Percentiles rank a stretch among this genome's conserved stretches.
Evolutionary conservation across 2,888 invertebrate species (phyloP).

Genomic region (Monochamus alternatus): DNA sequence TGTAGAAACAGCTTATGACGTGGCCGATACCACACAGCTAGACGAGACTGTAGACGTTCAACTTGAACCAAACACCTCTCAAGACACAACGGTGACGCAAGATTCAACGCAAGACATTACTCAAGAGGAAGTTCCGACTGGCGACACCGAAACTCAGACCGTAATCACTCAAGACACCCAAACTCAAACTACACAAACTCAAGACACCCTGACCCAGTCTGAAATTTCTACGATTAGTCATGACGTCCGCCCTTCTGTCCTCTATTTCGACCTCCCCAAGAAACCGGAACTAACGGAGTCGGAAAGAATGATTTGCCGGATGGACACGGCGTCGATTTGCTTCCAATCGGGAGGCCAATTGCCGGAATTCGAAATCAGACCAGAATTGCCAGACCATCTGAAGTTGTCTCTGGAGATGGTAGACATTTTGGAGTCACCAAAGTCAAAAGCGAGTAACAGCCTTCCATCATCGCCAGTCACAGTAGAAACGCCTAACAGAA

Average conservation of each 20-base stretch:
- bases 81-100: slow-evolving; percentile 44
- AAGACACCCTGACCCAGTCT: slow-evolving; percentile 30
- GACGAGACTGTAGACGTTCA: not conserved
- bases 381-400: not conserved
- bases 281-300: slow-evolving; percentile 57
- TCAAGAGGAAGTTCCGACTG: not conserved
- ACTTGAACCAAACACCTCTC: slow-evolving; percentile 31
- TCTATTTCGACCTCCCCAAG: slow-evolving; percentile 52
- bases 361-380: slow-evolving; percentile 27
- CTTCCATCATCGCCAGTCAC: slow-evolving; percentile 64
- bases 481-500: slow-evolving; percentile 65
- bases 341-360: not conserved
- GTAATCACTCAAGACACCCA: slow-evolving; percentile 36
- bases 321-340: slow-evolving; percentile 61
- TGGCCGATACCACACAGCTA: not conserved
- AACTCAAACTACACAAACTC: slow-evolving; percentile 49
- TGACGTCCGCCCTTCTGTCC: slow-evolving; percentile 8
- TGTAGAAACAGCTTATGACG: not conserved
- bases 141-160: slow-evolving; percentile 38
- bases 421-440: slow-evolving; percentile 27
- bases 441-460: slow-evolving; percentile 45
- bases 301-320: slow-evolving; percentile 59
- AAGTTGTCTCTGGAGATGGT: slow-evolving; percentile 27
- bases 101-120: slow-evolving; percentile 26
- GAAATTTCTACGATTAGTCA: slow-evolving; percentile 1